These are phyloP conservation scores for Tursiops truncatus DNA, from an alignment of 2,113 vertebrate species.

Conservation along the genomic window DNA sequence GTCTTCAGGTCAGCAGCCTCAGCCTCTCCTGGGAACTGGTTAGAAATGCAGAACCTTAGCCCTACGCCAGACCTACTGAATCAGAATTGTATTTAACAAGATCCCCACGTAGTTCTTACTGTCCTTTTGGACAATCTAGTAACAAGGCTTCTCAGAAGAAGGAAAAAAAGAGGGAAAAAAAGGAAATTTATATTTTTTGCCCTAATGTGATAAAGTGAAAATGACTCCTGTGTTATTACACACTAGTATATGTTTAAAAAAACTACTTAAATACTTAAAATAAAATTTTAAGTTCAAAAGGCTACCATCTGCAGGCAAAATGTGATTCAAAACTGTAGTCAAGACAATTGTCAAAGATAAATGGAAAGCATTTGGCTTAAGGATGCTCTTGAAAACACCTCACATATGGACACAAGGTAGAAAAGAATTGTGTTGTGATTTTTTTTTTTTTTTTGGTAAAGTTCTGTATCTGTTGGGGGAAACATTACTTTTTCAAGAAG, in stretches of 20 bases:
- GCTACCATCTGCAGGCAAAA: neutral
- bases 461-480: neutral
- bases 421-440: neutral
- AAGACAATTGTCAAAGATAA: slow-evolving; percentile 5
- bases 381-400: neutral
- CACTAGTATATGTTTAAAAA: neutral
- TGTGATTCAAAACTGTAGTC: neutral
- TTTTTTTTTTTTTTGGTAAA: neutral
- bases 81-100: neutral
- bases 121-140: neutral
- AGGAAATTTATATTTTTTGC: neutral
- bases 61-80: neutral
- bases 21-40: neutral
- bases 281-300: neutral
- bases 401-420: neutral
- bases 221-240: neutral
- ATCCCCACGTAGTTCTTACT: neutral
- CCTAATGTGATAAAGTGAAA: slow-evolving; percentile 13
- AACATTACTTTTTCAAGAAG: slow-evolving; percentile 39
- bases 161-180: neutral
- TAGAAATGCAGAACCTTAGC: neutral
- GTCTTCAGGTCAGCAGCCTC: neutral
- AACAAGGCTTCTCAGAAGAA: neutral
- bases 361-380: slow-evolving; percentile 6
- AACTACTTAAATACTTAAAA: neutral